These are phyloP conservation scores for Holotrichia oblita DNA, from an alignment of 1,140 invertebrate genomes.

Conservation along the genomic window DNA sequence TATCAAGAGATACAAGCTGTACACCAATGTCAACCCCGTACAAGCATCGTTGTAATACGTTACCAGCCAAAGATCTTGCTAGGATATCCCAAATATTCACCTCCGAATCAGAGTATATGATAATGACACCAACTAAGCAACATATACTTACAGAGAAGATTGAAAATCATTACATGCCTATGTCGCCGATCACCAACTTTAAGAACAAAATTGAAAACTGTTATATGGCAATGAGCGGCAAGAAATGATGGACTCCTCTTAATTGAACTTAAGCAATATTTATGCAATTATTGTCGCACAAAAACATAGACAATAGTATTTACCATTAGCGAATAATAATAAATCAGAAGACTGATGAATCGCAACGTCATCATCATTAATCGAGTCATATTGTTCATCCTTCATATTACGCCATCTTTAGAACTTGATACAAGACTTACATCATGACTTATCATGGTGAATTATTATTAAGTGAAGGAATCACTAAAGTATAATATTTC, in stretches of 20 bases:
- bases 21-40: slow-evolving; percentile 40
- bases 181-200: slow-evolving; percentile 51
- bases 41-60: slow-evolving; percentile 53
- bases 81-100: slow-evolving; percentile 54
- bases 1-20: not conserved
- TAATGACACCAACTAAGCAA: slow-evolving; percentile 52
- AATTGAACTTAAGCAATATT: not conserved
- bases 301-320: slow-evolving; percentile 1
- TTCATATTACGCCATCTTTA: not conserved
- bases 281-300: not conserved
- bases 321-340: not conserved
- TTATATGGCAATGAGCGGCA: slow-evolving; percentile 55
- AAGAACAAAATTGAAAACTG: slow-evolving; percentile 53
- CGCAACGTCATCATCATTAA: not conserved
- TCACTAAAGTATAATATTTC: not conserved
- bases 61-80: slow-evolving; percentile 54
- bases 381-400: not conserved
- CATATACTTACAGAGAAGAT: slow-evolving; percentile 35
- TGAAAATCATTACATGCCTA: slow-evolving; percentile 55
- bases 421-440: not conserved
- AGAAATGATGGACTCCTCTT: slow-evolving; percentile 37
- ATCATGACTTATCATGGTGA: not conserved
- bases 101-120: slow-evolving; percentile 54
- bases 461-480: slow-evolving; percentile 2
- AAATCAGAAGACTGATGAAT: slow-evolving; percentile 11